Percentiles rank a stretch among this genome's conserved stretches.
These are phyloP conservation scores for Cephus cinctus DNA, from an alignment of 1,140 invertebrate genomes.

Conservation along the genomic window DNA sequence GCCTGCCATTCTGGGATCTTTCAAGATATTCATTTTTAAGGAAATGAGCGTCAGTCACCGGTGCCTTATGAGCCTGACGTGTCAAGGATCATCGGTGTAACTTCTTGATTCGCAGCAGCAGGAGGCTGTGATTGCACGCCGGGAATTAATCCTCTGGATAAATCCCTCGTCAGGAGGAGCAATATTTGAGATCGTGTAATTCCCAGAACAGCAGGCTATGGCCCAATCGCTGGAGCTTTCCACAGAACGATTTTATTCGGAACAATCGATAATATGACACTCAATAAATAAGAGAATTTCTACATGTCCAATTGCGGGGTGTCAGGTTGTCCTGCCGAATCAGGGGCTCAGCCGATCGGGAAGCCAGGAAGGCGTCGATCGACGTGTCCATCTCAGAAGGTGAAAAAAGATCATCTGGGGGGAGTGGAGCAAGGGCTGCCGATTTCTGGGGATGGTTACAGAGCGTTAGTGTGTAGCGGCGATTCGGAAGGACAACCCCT, in stretches of 20 bases:
- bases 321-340: constrained; percentile 39
- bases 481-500: constrained; percentile 41
- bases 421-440: background rate
- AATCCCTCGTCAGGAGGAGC: too few relatives aligned
- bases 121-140: too few relatives aligned
- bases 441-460: constrained; percentile 3
- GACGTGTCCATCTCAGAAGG: too few relatives aligned
- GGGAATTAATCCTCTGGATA: too few relatives aligned
- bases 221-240: constrained; percentile 44
- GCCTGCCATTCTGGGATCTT: constrained; percentile 40
- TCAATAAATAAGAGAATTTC: constrained; percentile 55
- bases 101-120: too few relatives aligned
- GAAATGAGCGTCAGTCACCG: background rate
- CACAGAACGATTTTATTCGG: constrained; percentile 50
- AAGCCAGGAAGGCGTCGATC: background rate
- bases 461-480: background rate
- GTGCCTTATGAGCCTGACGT: too few relatives aligned
- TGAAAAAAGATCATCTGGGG: background rate
- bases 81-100: too few relatives aligned
- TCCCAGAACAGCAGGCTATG: constrained; percentile 43
- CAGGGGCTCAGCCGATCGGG: background rate
- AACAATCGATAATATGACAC: constrained; percentile 54
- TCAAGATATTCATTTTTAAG: background rate
- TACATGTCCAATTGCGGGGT: constrained; percentile 49
- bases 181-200: too few relatives aligned